Evolutionary conservation across 1,140 invertebrate genomes (phyloP).

Genomic region (Dryas iulia): DNA sequence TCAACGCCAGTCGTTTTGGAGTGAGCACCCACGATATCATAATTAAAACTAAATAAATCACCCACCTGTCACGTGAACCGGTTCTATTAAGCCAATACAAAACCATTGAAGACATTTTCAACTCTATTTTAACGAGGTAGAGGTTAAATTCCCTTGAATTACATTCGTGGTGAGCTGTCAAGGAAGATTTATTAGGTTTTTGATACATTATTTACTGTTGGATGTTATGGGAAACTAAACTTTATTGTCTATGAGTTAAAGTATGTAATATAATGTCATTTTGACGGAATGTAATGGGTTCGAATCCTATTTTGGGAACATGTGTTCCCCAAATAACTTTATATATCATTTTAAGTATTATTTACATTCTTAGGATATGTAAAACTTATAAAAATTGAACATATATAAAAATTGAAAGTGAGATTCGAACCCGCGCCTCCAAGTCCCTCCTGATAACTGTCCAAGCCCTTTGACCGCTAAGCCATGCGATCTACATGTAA

Average conservation of each 20-base stretch:
- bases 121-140: not conserved
- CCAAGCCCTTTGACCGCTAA: too few species aligned
- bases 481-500: too few species aligned
- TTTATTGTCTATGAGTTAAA: not conserved
- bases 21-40: not conserved
- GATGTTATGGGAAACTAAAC: not conserved
- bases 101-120: not conserved
- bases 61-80: not conserved
- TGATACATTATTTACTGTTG: not conserved
- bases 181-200: not conserved
- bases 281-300: not conserved
- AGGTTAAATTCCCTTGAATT: not conserved
- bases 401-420: too few species aligned
- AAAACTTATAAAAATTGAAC: too few species aligned
- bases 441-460: too few species aligned
- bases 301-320: not conserved
- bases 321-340: too few species aligned
- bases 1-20: not conserved
- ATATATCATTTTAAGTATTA: too few species aligned
- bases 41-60: constrained; percentile 5
- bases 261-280: not conserved
- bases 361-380: too few species aligned
- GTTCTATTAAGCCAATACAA: constrained; percentile 1
- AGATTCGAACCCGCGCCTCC: too few species aligned
- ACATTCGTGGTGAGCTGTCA: not conserved